Evolutionary conservation across 2,888 invertebrate genomes (phyloP).

Genomic region (Nemoura dubitans): DNA sequence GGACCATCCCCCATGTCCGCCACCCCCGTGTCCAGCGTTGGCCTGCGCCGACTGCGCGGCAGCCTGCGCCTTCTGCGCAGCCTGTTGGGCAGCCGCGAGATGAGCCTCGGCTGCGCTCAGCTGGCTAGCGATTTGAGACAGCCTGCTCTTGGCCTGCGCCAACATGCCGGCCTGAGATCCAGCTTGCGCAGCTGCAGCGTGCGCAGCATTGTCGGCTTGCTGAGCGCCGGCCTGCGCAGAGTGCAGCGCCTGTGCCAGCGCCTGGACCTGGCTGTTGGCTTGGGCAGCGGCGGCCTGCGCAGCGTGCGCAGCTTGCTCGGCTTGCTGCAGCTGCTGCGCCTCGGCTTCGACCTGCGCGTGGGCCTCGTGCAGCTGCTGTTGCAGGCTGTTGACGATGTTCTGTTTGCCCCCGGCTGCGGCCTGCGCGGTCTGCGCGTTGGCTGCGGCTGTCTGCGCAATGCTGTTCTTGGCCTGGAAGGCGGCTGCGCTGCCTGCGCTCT

Average conservation of each 20-base stretch:
- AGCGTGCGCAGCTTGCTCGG: conserved; percentile 28
- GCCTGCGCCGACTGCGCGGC: conserved; percentile 8
- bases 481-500: background rate
- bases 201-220: background rate
- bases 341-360: conserved; percentile 26
- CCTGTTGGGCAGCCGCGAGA: conserved; percentile 19
- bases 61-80: conserved; percentile 15
- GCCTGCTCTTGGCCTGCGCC: conserved; percentile 18
- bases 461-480: conserved; percentile 1
- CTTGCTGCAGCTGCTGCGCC: conserved; percentile 22
- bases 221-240: conserved; percentile 3
- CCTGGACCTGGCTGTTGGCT: conserved; percentile 13
- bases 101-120: conserved; percentile 20
- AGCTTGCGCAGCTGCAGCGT: background rate
- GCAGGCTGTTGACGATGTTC: conserved; percentile 27
- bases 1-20: conserved; percentile 29
- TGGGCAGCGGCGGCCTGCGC: background rate
- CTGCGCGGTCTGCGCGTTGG: conserved; percentile 16
- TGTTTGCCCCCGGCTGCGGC: conserved; percentile 24
- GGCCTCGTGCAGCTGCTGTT: conserved; percentile 23
- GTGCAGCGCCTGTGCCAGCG: conserved; percentile 14
- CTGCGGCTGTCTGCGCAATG: conserved; percentile 18
- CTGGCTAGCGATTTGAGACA: background rate
- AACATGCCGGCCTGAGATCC: conserved; percentile 14
- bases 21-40: background rate